Conservation (phyloP, 23 tunicate species). For the Trididemnum clinides region DNA sequence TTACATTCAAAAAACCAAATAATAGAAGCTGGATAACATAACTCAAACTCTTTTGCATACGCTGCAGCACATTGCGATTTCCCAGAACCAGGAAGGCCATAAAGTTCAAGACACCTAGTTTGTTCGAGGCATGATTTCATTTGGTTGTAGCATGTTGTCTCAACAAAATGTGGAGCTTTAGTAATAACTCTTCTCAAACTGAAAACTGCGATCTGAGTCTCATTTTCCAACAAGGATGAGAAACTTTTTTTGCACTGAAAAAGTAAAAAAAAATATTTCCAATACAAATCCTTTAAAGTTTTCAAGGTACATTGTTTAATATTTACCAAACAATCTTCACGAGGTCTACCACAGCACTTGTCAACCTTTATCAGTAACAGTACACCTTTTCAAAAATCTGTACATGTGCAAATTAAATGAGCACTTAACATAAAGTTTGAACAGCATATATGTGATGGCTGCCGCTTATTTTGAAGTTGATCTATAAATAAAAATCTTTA, state of each 20-base stretch:
- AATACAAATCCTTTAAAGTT: too few relatives aligned
- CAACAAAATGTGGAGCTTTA: slow-evolving; percentile 21
- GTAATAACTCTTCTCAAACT: neutral
- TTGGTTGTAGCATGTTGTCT: neutral
- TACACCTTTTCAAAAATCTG: too few relatives aligned
- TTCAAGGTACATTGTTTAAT: too few relatives aligned
- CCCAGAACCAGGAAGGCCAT: slow-evolving; percentile 45
- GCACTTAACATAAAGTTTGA: too few relatives aligned
- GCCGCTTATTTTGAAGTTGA: too few relatives aligned
- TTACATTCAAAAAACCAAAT: slow-evolving; percentile 40
- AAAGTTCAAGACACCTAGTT: neutral
- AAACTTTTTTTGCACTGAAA: neutral
- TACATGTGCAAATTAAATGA: too few relatives aligned
- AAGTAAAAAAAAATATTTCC: too few relatives aligned
- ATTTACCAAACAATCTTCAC: too few relatives aligned
- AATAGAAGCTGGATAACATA: slow-evolving; percentile 6
- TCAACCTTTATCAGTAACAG: too few relatives aligned
- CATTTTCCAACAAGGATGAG: neutral
- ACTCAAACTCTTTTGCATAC: slow-evolving; percentile 12
- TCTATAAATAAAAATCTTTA: too few relatives aligned
- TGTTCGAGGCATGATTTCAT: neutral
- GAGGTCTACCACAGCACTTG: too few relatives aligned
- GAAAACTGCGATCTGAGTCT: neutral
- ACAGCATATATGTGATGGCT: too few relatives aligned
- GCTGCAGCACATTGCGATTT: slow-evolving; percentile 41